Conservation (phyloP, 2,888 invertebrate genomes). For the Autographa gamma region DNA sequence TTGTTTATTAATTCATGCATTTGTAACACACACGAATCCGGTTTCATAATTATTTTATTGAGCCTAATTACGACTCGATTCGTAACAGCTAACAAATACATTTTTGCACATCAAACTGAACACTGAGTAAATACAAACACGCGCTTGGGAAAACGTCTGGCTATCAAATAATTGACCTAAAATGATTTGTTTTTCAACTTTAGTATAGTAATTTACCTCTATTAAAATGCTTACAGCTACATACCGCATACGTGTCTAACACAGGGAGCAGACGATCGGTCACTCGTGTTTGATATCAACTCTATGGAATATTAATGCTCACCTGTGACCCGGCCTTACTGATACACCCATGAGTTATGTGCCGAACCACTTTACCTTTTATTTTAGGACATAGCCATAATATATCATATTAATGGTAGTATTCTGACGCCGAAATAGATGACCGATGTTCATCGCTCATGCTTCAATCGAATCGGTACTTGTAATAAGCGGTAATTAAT, state of each 20-base stretch:
- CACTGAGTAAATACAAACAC: too few species aligned
- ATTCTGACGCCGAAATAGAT: not conserved
- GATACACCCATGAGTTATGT: slow-evolving; percentile 47
- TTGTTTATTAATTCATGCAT: not conserved
- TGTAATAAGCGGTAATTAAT: not conserved
- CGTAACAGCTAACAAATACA: not conserved
- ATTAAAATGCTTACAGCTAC: not conserved
- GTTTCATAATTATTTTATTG: not conserved
- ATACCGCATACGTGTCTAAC: slow-evolving; percentile 48
- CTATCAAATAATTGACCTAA: too few species aligned
- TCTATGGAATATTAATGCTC: slow-evolving; percentile 62
- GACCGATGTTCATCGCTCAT: slow-evolving; percentile 15
- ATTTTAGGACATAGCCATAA: slow-evolving; percentile 38
- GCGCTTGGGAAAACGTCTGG: too few species aligned
- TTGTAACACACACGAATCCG: not conserved
- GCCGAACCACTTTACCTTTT: slow-evolving; percentile 39
- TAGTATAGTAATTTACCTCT: not conserved
- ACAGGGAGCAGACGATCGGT: slow-evolving; percentile 63
- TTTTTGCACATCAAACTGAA: not conserved
- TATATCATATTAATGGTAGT: slow-evolving; percentile 46
- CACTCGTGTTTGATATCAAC: slow-evolving; percentile 59
- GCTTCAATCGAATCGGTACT: not conserved
- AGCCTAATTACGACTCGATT: not conserved
- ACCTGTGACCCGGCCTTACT: slow-evolving; percentile 58
- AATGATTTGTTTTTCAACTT: too few species aligned